These are phyloP conservation scores for Narcine bancroftii DNA, from an alignment of 2,113 vertebrate genomes.

Conservation along the genomic window DNA sequence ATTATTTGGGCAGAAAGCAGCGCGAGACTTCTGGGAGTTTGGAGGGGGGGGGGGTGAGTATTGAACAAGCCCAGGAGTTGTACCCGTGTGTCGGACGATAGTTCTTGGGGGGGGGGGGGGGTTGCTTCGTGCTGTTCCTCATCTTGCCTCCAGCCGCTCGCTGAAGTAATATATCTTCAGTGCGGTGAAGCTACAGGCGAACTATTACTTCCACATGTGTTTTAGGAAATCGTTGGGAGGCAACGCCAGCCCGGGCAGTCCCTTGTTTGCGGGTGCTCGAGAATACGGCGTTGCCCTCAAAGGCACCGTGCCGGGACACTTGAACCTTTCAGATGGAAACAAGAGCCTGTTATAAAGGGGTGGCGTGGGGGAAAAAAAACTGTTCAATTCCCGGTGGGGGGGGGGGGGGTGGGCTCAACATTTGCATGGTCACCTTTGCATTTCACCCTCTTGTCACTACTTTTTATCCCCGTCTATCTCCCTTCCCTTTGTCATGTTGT, in stretches of 20 bases:
- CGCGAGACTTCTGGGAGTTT: background rate
- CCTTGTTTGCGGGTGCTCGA: constrained; percentile 72
- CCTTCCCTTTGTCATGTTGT: too few relatives aligned
- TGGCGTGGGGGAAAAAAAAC: too few relatives aligned
- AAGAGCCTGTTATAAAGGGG: background rate
- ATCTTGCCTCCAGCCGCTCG: constrained; percentile 36
- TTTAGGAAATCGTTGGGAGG: constrained; percentile 62
- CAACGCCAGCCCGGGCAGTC: constrained; percentile 69
- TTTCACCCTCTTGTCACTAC: background rate
- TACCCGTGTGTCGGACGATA: constrained; percentile 7
- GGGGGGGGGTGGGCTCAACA: background rate
- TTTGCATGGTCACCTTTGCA: background rate
- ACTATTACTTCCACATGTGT: constrained; percentile 96
- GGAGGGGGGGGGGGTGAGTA: constrained; percentile 37
- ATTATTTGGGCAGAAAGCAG: constrained; percentile 37
- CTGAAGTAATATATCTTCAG: constrained; percentile 48
- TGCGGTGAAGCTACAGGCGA: constrained; percentile 51
- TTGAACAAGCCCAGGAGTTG: constrained; percentile 39
- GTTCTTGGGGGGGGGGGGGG: too few relatives aligned
- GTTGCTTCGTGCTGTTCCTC: constrained; percentile 38
- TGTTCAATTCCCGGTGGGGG: too few relatives aligned
- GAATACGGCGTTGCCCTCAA: constrained; percentile 61
- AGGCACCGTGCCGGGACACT: constrained; percentile 28
- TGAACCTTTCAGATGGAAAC: background rate
- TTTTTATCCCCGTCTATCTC: background rate